Base-by-base conservation (phyloP, 2,797 vertebrate genomes). In the Liasis olivaceus region DNA sequence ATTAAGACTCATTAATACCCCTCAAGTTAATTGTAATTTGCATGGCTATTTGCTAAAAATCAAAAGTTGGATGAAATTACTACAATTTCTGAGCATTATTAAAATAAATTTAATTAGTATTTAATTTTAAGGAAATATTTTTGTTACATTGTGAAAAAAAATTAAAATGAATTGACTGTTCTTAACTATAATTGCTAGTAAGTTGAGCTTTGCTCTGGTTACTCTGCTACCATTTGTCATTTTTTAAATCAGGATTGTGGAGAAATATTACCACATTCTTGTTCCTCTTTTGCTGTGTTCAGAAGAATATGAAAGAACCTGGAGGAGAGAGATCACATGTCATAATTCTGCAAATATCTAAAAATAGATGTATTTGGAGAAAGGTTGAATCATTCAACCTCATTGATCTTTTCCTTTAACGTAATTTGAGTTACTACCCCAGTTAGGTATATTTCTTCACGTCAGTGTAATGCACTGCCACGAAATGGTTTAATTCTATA, bases 61-160 rank as follows among this genome's bases (percentile, higher is more conserved):
- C 20, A 93, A 87, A 92, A 94, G 59, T 62, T 95, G 96, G 95
- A 95, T 96, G 95, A 95, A 92, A 85, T 93, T 95, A 91, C 93
- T 94, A 93, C 15, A 36, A 47, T 89, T 94, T 90, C 87, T 86
- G 89, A 87, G 77, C 91, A 64, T 84, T 90, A 88, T 72, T 54
- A 93, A 91, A 94, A 96, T 94, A 93, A 94, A 96, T 96, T 96
- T 95, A 94, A 95, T 96, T 96, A 94, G 91, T 92, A 94, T 91
- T 95, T 93, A 95, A 89, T 96, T 92, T 94, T 96, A 54, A 91
- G 94, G 96, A 94, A 64, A 81, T 93, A 63, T 2, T 95, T 85
- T 91, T 95, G 96, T 97, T 96, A 85, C 85, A 94, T 94, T 97
- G 93, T 89, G 64, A 91, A 94, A 42, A 93, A 95, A 60, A 89